Conservation (phyloP, 2,797 vertebrate species). For the Pantherophis vulpinus region DNA sequence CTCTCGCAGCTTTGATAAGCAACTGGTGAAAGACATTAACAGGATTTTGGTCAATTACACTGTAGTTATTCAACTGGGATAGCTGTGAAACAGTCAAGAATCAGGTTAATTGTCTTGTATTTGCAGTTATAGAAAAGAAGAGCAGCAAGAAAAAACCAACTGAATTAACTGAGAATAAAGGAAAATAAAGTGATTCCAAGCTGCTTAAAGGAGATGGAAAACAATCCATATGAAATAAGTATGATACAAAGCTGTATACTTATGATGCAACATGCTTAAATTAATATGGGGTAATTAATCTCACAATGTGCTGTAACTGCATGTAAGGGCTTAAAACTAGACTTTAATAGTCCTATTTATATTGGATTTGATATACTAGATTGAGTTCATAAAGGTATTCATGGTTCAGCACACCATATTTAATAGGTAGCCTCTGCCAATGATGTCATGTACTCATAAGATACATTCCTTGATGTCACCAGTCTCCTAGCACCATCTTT, state of each 20-base stretch:
- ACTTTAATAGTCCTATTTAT: background rate
- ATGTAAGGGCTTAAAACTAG: background rate
- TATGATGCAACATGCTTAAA: background rate
- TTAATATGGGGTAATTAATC: background rate
- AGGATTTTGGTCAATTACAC: background rate
- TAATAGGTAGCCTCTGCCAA: background rate
- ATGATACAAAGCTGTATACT: background rate
- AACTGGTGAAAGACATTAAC: background rate
- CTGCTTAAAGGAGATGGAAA: background rate
- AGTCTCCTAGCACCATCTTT: background rate
- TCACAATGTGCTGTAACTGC: background rate
- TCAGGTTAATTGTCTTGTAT: background rate
- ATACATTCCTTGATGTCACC: background rate
- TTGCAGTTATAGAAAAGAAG: conserved; percentile 17
- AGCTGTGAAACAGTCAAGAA: conserved; percentile 27
- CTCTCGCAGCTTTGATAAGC: background rate
- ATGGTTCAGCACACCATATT: background rate
- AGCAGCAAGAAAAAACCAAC: background rate
- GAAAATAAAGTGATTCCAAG: background rate
- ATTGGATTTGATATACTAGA: background rate
- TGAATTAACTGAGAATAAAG: background rate
- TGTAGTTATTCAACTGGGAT: background rate
- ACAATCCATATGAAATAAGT: background rate
- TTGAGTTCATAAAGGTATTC: background rate
- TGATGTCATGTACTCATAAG: background rate